Percentiles rank a stretch among this genome's conserved stretches.
Evolutionary conservation across 1,140 invertebrate species (phyloP).

Genomic region (Dendroctonus ponderosae): DNA sequence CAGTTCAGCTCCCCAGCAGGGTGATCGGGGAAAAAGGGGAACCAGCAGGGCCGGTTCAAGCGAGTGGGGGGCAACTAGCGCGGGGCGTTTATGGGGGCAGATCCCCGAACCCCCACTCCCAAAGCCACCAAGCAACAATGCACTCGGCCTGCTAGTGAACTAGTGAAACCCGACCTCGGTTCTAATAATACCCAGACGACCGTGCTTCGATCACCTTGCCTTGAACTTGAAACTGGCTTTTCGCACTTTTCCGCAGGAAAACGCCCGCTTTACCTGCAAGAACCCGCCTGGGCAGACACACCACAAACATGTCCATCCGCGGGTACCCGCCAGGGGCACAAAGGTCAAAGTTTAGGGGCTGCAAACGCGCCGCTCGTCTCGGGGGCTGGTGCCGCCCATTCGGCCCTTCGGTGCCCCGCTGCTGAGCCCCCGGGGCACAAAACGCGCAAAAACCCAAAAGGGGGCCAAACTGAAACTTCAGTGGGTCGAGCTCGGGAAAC

Average conservation of each 20-base stretch:
- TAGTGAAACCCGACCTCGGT: constrained; percentile 1
- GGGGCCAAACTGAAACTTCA: not conserved
- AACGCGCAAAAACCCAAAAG: not conserved
- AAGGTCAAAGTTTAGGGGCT: constrained; percentile 48
- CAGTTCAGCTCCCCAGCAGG: too few relatives aligned
- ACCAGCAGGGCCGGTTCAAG: too few relatives aligned
- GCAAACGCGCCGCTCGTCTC: not conserved
- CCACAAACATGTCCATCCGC: constrained; percentile 21
- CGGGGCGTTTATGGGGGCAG: too few relatives aligned
- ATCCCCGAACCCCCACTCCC: too few relatives aligned
- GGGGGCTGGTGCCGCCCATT: not conserved
- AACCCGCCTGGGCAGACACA: constrained; percentile 17
- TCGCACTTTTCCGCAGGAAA: too few relatives aligned
- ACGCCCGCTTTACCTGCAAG: constrained; percentile 11
- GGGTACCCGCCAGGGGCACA: not conserved
- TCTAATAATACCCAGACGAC: constrained; percentile 37
- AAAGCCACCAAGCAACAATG: too few relatives aligned
- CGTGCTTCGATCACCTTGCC: constrained; percentile 44
- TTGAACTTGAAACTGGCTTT: constrained; percentile 49
- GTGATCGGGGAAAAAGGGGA: too few relatives aligned
- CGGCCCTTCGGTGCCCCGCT: not conserved
- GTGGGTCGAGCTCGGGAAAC: constrained; percentile 15
- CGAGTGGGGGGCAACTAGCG: too few relatives aligned
- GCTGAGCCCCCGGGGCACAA: not conserved
- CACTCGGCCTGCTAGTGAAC: too few relatives aligned